Percentiles rank a stretch among this genome's conserved stretches.
Conservation (phyloP, 2,888 invertebrate species). For the Cerastis leucographa region DNA sequence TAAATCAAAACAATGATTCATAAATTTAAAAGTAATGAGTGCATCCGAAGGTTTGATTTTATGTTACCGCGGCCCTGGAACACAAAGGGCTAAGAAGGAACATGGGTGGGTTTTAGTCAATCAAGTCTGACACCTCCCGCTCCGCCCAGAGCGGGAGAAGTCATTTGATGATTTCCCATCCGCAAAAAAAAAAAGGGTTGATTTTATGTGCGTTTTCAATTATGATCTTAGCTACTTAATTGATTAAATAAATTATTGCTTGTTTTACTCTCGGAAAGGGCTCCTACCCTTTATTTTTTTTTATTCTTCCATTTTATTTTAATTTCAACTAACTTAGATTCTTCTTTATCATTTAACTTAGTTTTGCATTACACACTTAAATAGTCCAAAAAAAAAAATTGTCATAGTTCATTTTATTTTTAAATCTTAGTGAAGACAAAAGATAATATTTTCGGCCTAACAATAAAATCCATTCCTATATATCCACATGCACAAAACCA, state of each 20-base stretch:
- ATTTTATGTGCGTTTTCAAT: not conserved
- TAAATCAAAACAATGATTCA: not conserved
- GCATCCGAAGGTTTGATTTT: conserved; percentile 6
- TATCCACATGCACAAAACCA: conserved; percentile 56
- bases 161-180: no score
- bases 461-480: conserved; percentile 26
- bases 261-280: no score
- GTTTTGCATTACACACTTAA: not conserved
- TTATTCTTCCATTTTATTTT: not conserved
- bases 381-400: not conserved
- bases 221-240: not conserved
- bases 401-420: not conserved
- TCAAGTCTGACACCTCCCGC: no score
- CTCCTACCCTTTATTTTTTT: no score
- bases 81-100: no score
- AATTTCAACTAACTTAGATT: no score
- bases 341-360: not conserved
- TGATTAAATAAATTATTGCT: not conserved
- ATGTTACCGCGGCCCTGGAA: no score
- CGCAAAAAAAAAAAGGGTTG: no score
- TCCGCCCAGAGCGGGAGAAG: no score
- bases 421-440: not conserved
- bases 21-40: conserved; percentile 9
- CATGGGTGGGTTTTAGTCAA: no score
- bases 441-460: not conserved